phyloP scores from a whole-genome alignment of 1,140 invertebrate genomes.

The Pseudomyrmex dendroicus region DNA sequence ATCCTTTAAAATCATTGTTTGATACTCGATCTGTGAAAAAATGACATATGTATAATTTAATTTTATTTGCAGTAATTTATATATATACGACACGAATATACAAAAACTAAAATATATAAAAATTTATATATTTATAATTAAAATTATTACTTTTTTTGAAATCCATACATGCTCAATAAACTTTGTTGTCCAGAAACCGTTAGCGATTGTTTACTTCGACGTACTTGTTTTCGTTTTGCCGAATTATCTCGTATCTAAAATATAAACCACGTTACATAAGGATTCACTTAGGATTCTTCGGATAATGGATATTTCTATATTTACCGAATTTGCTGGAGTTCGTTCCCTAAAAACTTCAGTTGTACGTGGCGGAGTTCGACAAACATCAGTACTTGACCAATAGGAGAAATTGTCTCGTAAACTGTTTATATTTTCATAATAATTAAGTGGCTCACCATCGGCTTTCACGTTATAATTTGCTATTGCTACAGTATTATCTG shows the following conservation, averaged over 20 bases:
- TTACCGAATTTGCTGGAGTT: slow-evolving; percentile 17
- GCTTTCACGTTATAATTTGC: background rate
- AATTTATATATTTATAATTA: background rate
- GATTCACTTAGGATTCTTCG: background rate
- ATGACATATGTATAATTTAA: background rate
- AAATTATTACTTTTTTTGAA: slow-evolving; percentile 61
- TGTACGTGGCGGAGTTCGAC: background rate
- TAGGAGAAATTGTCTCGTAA: slow-evolving; percentile 18
- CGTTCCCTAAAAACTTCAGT: slow-evolving; percentile 24
- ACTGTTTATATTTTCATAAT: slow-evolving; percentile 2
- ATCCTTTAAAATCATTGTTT: slow-evolving; percentile 6
- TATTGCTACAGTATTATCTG: background rate
- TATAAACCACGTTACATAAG: background rate
- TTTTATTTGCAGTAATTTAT: background rate
- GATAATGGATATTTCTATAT: background rate
- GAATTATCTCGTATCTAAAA: background rate
- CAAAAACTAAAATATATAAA: background rate
- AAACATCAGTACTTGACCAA: slow-evolving; percentile 14
- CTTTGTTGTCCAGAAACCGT: slow-evolving; percentile 53
- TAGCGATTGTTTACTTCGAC: slow-evolving; percentile 48
- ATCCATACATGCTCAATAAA: slow-evolving; percentile 67
- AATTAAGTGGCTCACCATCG: slow-evolving; percentile 8
- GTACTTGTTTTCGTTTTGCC: slow-evolving; percentile 25
- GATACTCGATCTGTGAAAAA: slow-evolving; percentile 33
- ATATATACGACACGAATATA: background rate